phyloP scores from a whole-genome alignment of 2,888 invertebrate species.

The Uropetala carovei region DNA sequence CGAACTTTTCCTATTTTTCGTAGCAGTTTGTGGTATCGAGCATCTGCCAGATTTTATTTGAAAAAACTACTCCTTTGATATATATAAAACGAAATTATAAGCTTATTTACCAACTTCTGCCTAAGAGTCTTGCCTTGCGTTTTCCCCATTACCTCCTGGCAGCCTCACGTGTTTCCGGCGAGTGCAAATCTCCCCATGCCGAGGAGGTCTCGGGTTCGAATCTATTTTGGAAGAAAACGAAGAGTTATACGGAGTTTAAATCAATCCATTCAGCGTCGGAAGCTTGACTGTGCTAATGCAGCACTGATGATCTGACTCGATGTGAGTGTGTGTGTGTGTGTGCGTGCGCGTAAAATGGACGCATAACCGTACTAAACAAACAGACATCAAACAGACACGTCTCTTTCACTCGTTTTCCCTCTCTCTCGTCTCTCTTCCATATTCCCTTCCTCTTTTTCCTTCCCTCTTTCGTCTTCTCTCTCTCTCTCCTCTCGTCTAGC shows the following conservation, averaged over 20 bases:
- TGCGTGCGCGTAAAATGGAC: neutral
- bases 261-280: neutral
- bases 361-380: neutral
- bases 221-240: neutral
- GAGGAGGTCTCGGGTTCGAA: conserved; percentile 1
- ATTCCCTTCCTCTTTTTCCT: no score
- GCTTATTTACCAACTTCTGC: no score
- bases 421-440: neutral
- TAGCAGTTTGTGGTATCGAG: no score
- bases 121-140: no score
- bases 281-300: neutral
- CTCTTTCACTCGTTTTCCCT: neutral
- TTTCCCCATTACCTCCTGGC: neutral
- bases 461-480: neutral
- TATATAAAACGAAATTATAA: no score
- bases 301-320: neutral
- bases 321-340: neutral
- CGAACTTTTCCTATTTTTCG: no score
- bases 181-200: neutral
- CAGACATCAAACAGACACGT: conserved; percentile 28
- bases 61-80: no score
- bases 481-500: neutral
- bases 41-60: no score
- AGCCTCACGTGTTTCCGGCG: neutral
- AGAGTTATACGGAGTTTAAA: neutral